Conservation (phyloP, 2,888 invertebrate species). For the Xestia sexstrigata region DNA sequence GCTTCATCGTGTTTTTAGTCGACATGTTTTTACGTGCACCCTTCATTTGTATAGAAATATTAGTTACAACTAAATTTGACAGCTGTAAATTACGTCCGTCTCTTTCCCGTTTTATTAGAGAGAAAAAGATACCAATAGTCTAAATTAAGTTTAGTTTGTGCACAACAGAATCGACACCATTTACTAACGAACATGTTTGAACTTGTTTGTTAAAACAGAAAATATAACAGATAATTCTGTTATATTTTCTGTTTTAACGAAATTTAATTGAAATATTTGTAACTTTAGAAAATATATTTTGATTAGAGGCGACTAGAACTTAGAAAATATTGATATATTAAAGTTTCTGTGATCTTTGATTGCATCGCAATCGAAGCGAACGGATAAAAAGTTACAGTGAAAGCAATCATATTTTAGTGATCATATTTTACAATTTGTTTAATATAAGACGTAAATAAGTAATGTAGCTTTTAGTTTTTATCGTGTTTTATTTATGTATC, state of each 20-base stretch:
- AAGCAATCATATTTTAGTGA: background rate
- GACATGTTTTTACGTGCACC: no score
- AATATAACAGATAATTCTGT: no score
- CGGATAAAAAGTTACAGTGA: conserved; percentile 1
- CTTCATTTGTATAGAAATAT: no score
- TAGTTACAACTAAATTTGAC: no score
- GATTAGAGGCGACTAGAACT: conserved; percentile 37
- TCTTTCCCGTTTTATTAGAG: no score
- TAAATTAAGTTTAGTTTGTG: no score
- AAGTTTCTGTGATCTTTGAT: conserved; percentile 25
- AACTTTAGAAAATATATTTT: conserved; percentile 21
- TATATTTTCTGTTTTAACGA: conserved; percentile 14
- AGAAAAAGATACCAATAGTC: no score
- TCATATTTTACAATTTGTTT: background rate
- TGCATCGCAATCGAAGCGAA: conserved; percentile 13
- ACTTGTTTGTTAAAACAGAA: background rate
- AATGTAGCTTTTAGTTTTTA: background rate
- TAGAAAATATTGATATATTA: conserved; percentile 6
- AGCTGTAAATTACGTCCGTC: no score
- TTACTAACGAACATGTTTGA: no score
- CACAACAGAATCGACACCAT: no score
- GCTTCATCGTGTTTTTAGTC: no score
- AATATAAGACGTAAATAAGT: background rate
- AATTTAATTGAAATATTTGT: conserved; percentile 15
- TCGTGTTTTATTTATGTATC: background rate